Evolutionary conservation across 2,888 invertebrate genomes (phyloP).

Genomic region (Idaea dimidiata): DNA sequence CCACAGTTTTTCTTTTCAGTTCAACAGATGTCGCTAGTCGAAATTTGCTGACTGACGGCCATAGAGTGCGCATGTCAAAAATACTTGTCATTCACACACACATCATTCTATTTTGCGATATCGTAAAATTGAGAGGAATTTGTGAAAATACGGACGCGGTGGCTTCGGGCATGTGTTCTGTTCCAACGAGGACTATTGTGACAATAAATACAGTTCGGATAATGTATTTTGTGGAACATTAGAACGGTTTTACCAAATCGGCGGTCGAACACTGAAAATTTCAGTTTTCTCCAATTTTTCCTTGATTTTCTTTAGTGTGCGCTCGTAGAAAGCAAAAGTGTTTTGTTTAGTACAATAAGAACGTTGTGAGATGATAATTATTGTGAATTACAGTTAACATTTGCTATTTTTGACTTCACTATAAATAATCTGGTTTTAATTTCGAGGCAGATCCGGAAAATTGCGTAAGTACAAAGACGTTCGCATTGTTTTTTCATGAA

Average conservation of each 20-base stretch:
- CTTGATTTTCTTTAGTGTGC: slow-evolving; percentile 46
- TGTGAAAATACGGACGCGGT: slow-evolving; percentile 56
- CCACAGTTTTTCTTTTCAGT: not conserved
- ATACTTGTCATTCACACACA: slow-evolving; percentile 63
- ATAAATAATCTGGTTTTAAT: slow-evolving; percentile 63
- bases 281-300: slow-evolving; percentile 49
- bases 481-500: not conserved
- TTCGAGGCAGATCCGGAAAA: slow-evolving; percentile 48
- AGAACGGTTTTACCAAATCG: slow-evolving; percentile 36
- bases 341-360: slow-evolving; percentile 48
- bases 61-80: slow-evolving; percentile 76
- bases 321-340: slow-evolving; percentile 32
- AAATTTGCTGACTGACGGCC: slow-evolving; percentile 17
- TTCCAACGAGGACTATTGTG: slow-evolving; percentile 49
- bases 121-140: slow-evolving; percentile 65
- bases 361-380: not conserved
- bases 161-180: slow-evolving; percentile 55
- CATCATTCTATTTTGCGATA: slow-evolving; percentile 73
- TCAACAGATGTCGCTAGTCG: slow-evolving; percentile 47
- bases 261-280: slow-evolving; percentile 39
- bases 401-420: slow-evolving; percentile 69
- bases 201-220: slow-evolving; percentile 38
- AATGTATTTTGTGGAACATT: slow-evolving; percentile 42
- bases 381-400: slow-evolving; percentile 37
- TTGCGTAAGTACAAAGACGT: slow-evolving; percentile 65